Conservation (phyloP, 92 coral and sea anemone genomes). For the Blastomussa wellsi region DNA sequence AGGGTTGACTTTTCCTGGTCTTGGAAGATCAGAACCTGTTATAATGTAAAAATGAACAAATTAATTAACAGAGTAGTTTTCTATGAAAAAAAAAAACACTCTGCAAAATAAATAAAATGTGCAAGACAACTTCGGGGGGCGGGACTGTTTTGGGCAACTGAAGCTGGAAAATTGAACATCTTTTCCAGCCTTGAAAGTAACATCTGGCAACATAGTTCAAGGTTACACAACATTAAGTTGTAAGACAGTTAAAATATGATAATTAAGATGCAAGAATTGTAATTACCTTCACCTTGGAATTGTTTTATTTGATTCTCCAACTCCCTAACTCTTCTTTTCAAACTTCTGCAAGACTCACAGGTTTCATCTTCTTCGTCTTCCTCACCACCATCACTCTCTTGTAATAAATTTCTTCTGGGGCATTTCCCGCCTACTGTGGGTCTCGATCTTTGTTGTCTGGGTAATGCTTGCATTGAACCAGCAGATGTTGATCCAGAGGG, state of each 20-base stretch:
- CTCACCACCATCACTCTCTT: not conserved
- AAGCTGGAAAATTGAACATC: too few species aligned
- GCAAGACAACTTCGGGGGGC: not conserved
- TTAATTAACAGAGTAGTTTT: not conserved
- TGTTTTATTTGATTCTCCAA: not conserved
- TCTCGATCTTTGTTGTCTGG: conserved; percentile 7
- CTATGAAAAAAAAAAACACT: not conserved
- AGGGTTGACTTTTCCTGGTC: conserved; percentile 45
- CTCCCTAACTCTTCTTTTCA: conserved; percentile 9
- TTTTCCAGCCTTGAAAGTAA: too few species aligned
- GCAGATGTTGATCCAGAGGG: too few species aligned
- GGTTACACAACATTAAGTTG: not conserved
- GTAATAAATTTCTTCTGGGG: conserved; percentile 20
- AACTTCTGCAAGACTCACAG: conserved; percentile 26
- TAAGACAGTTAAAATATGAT: not conserved
- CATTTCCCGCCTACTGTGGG: conserved; percentile 38
- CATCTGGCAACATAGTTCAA: too few species aligned
- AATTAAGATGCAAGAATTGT: conserved; percentile 16
- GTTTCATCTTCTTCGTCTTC: conserved; percentile 5
- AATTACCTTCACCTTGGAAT: not conserved
- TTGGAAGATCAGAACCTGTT: conserved; percentile 31
- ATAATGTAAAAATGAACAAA: not conserved
- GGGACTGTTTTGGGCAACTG: too few species aligned
- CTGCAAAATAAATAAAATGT: not conserved
- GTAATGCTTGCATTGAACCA: too few species aligned